A percentile compares a stretch with the other conserved stretches of the same genome.
Conservation (phyloP, 2,888 invertebrate species). For the Sceliomorpha sp. region DNA sequence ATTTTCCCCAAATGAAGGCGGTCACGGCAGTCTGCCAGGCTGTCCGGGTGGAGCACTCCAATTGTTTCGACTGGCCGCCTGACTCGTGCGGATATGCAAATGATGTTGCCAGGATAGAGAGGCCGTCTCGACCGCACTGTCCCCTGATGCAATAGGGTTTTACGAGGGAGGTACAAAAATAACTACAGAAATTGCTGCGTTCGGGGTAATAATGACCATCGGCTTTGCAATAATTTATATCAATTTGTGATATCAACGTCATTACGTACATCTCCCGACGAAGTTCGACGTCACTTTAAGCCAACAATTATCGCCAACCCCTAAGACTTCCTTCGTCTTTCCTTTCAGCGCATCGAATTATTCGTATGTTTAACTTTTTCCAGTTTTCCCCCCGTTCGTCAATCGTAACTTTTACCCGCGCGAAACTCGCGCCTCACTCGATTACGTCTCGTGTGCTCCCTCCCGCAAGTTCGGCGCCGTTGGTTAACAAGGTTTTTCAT, state of each 20-base stretch:
- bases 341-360: constrained; percentile 2
- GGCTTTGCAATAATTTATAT: no score
- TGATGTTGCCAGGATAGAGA: constrained; percentile 23
- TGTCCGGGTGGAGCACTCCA: constrained; percentile 32
- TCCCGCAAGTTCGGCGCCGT: constrained; percentile 26
- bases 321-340: constrained; percentile 3
- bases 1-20: constrained; percentile 56
- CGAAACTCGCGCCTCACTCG: constrained; percentile 16
- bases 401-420: constrained; percentile 19
- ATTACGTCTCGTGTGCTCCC: constrained; percentile 12
- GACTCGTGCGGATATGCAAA: constrained; percentile 34
- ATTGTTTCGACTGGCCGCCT: constrained; percentile 44
- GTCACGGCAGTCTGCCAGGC: constrained; percentile 48
- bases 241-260: no score
- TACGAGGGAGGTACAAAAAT: no score
- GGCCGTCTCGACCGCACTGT: constrained; percentile 25
- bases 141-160: constrained; percentile 27
- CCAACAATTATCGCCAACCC: no score
- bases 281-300: no score
- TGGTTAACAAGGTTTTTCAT: constrained; percentile 35
- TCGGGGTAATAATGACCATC: no score
- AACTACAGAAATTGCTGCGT: no score
- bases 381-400: constrained; percentile 3
- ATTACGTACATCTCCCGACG: no score
- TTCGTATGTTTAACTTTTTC: constrained; percentile 15